Percentiles rank a stretch among this genome's conserved stretches.
These are phyloP conservation scores for Plemyria rubiginata DNA, from an alignment of 2,888 invertebrate species.

Conservation along the genomic window DNA sequence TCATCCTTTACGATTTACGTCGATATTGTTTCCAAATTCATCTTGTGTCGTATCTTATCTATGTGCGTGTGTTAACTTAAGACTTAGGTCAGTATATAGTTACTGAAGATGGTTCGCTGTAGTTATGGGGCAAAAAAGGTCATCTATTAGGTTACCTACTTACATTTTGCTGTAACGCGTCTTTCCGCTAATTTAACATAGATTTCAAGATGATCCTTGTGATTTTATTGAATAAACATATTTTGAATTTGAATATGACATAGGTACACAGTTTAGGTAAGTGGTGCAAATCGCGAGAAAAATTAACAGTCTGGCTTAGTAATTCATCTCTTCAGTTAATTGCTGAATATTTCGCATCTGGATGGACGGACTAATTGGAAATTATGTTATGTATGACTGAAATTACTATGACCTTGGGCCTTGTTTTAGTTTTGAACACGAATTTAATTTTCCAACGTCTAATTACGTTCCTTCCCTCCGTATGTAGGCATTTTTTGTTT, in stretches of 20 bases:
- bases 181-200: background rate
- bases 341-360: constrained; percentile 38
- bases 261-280: constrained; percentile 26
- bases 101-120: no score
- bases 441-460: background rate
- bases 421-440: constrained; percentile 3
- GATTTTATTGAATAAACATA: no score
- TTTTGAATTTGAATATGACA: no score
- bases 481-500: no score
- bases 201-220: no score
- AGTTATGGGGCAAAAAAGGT: no score
- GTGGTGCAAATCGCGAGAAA: constrained; percentile 23
- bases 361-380: constrained; percentile 16
- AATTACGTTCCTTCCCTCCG: no score
- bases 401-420: constrained; percentile 50
- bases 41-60: no score
- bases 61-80: no score
- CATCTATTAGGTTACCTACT: no score
- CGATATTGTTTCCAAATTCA: background rate
- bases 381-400: constrained; percentile 38
- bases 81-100: no score
- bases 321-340: constrained; percentile 40
- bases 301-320: constrained; percentile 28
- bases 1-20: background rate
- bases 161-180: background rate